Percentiles rank a stretch among this genome's conserved stretches.
Evolutionary conservation across 2,888 invertebrate species (phyloP).

Genomic region (Drosophila emarginata): DNA sequence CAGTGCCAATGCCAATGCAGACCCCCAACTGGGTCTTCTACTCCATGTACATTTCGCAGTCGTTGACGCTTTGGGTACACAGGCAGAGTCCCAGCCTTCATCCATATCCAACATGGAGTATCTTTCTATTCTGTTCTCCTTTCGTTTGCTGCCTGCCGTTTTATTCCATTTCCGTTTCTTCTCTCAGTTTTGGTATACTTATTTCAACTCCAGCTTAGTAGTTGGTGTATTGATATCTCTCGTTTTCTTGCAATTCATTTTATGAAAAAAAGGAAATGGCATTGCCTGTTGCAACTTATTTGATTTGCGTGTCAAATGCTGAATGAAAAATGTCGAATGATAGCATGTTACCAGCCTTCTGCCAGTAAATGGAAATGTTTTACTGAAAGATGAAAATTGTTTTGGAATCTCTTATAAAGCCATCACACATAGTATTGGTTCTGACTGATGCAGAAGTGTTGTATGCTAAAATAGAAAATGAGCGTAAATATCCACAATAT

Average conservation of each 20-base stretch:
- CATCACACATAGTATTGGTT: neutral
- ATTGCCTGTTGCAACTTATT: slow-evolving; percentile 14
- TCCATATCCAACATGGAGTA: neutral
- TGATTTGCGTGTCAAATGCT: slow-evolving; percentile 10
- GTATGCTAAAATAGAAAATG: too few species aligned
- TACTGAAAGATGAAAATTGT: neutral
- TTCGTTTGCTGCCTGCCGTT: slow-evolving; percentile 1
- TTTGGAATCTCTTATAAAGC: neutral
- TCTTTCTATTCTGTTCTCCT: neutral
- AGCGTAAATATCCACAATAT: too few species aligned
- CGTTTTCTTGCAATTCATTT: slow-evolving; percentile 6
- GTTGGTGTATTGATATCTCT: slow-evolving; percentile 9
- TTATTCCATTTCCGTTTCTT: slow-evolving; percentile 15
- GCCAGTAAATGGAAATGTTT: neutral
- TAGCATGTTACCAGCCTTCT: neutral
- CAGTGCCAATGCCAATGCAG: neutral
- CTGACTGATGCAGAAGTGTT: neutral
- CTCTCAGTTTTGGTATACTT: neutral
- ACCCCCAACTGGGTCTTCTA: neutral
- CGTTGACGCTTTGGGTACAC: slow-evolving; percentile 2
- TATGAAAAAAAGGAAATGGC: slow-evolving; percentile 9
- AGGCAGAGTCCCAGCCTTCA: neutral
- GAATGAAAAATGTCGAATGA: neutral
- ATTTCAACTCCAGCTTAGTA: slow-evolving; percentile 10
- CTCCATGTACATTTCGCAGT: slow-evolving; percentile 9